These are phyloP conservation scores for Dione juno DNA, from an alignment of 2,888 invertebrate genomes.

Conservation along the genomic window DNA sequence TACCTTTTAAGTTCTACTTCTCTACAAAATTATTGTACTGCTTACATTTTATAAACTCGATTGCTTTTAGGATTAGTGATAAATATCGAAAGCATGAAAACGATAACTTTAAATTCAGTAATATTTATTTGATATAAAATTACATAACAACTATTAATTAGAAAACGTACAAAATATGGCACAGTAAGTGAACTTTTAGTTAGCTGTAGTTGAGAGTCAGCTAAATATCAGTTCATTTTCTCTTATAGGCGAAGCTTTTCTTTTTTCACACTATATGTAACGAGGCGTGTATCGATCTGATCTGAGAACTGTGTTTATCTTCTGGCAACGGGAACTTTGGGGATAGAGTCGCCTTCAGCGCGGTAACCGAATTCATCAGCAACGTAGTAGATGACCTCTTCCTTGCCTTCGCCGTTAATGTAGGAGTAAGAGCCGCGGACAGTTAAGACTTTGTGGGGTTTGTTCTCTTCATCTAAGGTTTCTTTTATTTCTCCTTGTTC, in stretches of 20 bases:
- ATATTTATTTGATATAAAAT: conserved; percentile 10
- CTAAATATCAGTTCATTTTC: conserved; percentile 1
- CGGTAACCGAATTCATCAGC: conserved; percentile 87
- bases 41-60: no score
- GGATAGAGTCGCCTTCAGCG: conserved; percentile 84
- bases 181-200: not conserved
- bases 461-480: conserved; percentile 81
- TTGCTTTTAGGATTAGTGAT: no score
- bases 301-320: conserved; percentile 7
- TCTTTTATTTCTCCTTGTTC: conserved; percentile 75
- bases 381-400: conserved; percentile 76
- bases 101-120: not conserved
- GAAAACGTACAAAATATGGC: conserved; percentile 13
- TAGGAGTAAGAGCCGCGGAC: conserved; percentile 85
- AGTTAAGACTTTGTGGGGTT: conserved; percentile 79
- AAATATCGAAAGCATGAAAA: not conserved
- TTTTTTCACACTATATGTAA: not conserved
- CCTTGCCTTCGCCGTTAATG: conserved; percentile 80
- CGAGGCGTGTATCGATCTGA: no score
- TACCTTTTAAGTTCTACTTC: no score
- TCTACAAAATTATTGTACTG: no score
- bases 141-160: conserved; percentile 14
- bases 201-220: not conserved
- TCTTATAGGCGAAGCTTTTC: not conserved
- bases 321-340: conserved; percentile 60